These are phyloP conservation scores for Ceraclea dissimilis DNA, from an alignment of 2,888 invertebrate genomes.

Conservation along the genomic window DNA sequence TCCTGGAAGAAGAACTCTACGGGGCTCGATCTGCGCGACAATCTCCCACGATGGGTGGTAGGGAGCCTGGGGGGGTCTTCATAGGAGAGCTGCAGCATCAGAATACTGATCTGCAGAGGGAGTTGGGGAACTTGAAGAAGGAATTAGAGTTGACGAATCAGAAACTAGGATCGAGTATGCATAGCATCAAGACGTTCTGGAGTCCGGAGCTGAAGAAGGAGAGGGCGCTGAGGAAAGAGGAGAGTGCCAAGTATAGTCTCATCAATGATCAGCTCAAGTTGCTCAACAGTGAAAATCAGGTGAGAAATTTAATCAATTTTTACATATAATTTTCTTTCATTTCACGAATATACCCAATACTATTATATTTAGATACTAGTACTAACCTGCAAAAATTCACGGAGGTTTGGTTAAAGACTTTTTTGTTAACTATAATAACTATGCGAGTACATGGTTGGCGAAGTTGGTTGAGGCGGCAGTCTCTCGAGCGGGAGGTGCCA, in stretches of 20 bases:
- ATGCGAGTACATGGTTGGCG: no score
- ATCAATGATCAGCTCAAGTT: constrained; percentile 95
- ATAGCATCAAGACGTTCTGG: constrained; percentile 99
- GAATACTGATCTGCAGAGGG: constrained; percentile 90
- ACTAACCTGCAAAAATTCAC: no score
- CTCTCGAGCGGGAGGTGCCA: no score
- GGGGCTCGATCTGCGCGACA: constrained; percentile 58
- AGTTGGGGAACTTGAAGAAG: constrained; percentile 84
- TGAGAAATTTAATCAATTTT: constrained; percentile 39
- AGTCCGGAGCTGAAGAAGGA: constrained; percentile 99
- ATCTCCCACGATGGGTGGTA: constrained; percentile 51
- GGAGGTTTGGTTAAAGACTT: no score
- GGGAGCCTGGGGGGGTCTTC: constrained; percentile 58
- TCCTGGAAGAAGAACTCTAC: constrained; percentile 64
- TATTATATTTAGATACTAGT: no score
- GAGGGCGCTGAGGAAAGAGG: constrained; percentile 91
- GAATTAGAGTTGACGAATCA: constrained; percentile 94
- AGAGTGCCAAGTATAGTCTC: constrained; percentile 93
- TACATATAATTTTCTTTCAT: not conserved
- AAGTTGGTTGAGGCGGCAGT: no score
- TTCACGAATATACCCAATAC: not conserved
- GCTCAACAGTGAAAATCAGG: constrained; percentile 95
- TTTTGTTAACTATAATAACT: no score
- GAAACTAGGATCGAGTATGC: constrained; percentile 97
- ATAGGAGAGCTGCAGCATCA: constrained; percentile 86